These are phyloP conservation scores for Dreissena rostriformis DNA, from an alignment of 1,140 invertebrate species.

Conservation along the genomic window DNA sequence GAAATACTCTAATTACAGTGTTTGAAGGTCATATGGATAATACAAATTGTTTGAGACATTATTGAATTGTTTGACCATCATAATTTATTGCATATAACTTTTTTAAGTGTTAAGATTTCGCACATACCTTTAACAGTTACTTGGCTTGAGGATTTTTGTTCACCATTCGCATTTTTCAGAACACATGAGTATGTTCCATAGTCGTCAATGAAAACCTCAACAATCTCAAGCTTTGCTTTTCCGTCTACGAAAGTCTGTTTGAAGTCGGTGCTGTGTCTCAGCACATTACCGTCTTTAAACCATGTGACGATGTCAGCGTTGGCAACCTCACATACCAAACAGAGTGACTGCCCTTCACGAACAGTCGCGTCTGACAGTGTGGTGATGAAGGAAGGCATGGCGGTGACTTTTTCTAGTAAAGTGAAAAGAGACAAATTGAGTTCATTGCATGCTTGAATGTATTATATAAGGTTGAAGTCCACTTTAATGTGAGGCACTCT, in stretches of 20 bases:
- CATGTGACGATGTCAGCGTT: slow-evolving; percentile 66
- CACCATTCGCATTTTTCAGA: slow-evolving; percentile 67
- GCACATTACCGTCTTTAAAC: slow-evolving; percentile 72
- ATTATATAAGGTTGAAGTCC: no score
- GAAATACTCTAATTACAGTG: no score
- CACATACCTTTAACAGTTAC: slow-evolving; percentile 69
- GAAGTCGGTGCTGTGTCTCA: slow-evolving; percentile 69
- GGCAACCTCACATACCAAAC: slow-evolving; percentile 60
- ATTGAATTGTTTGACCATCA: no score
- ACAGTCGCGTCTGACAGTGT: slow-evolving; percentile 62
- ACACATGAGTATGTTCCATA: slow-evolving; percentile 70
- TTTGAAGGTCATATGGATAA: no score
- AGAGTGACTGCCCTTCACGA: slow-evolving; percentile 68
- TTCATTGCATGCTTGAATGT: no score
- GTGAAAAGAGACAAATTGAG: no score
- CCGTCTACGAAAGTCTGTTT: slow-evolving; percentile 73
- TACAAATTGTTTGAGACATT: no score
- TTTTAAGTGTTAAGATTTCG: no score
- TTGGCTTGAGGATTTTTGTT: slow-evolving; percentile 62
- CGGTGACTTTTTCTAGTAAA: not conserved
- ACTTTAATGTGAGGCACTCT: no score
- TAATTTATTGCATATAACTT: no score
- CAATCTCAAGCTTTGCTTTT: slow-evolving; percentile 69
- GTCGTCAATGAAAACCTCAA: slow-evolving; percentile 73
- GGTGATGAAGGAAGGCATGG: slow-evolving; percentile 60